These are phyloP conservation scores for Gymnocheta viridis DNA, from an alignment of 2,888 invertebrate species.

Conservation along the genomic window DNA sequence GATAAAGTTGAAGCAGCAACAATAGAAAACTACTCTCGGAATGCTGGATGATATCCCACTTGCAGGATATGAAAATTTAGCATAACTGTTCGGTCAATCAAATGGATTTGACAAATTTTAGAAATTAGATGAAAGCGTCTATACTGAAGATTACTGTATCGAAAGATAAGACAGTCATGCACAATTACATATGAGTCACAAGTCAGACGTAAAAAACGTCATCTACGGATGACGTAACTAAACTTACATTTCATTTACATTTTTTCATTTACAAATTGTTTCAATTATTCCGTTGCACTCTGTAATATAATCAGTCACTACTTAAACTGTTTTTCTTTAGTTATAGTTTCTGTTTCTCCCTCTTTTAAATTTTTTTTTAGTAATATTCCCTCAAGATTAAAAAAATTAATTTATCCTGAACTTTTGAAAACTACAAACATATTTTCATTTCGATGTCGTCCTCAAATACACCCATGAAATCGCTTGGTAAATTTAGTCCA, in stretches of 20 bases:
- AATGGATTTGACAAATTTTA: too few relatives aligned
- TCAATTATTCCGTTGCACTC: background rate
- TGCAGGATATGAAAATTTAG: too few relatives aligned
- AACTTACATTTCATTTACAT: background rate
- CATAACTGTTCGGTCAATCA: too few relatives aligned
- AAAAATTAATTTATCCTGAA: background rate
- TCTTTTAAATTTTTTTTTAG: background rate
- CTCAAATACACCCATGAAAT: constrained; percentile 20
- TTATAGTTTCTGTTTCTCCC: background rate
- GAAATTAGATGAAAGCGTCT: too few relatives aligned
- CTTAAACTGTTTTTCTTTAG: constrained; percentile 5
- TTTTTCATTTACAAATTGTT: background rate
- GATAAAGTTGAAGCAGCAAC: too few relatives aligned
- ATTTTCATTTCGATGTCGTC: constrained; percentile 15
- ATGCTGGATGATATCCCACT: too few relatives aligned
- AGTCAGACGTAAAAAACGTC: too few relatives aligned
- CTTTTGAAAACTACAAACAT: background rate
- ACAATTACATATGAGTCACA: too few relatives aligned
- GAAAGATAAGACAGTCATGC: too few relatives aligned
- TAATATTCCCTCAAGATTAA: constrained; percentile 26
- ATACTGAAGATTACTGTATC: too few relatives aligned
- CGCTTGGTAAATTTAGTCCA: constrained; percentile 45
- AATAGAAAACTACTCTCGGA: too few relatives aligned
- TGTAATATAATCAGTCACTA: background rate
- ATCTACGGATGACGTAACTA: too few relatives aligned